Conservation (phyloP, 1,140 invertebrate species). For the Bicyclus anynana region DNA sequence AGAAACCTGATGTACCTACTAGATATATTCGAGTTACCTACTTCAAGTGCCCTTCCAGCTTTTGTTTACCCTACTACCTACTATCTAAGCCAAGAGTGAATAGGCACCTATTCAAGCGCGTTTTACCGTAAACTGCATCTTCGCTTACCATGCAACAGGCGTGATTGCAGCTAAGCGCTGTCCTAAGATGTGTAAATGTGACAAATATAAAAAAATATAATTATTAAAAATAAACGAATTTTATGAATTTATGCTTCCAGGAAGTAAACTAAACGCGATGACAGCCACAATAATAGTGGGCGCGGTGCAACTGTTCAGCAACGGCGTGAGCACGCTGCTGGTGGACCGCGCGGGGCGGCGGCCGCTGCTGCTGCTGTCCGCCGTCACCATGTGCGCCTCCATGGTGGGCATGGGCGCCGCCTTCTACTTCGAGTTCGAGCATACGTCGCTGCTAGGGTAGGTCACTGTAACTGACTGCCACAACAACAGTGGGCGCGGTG, state of each 20-base stretch:
- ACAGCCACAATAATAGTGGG: slow-evolving; percentile 85
- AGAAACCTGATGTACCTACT: no score
- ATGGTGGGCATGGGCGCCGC: slow-evolving; percentile 81
- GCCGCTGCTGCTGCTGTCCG: slow-evolving; percentile 83
- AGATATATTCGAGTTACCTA: no score
- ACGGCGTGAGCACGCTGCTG: slow-evolving; percentile 80
- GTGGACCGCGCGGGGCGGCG: slow-evolving; percentile 84
- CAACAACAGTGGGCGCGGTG: slow-evolving; percentile 74
- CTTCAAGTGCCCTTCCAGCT: no score
- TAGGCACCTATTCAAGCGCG: no score
- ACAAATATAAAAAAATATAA: background rate
- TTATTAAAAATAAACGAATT: no score
- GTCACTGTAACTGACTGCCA: slow-evolving; percentile 8
- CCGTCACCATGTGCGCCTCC: slow-evolving; percentile 80
- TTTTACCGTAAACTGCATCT: no score
- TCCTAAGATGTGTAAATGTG: no score
- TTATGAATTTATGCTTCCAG: no score
- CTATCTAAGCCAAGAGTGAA: no score
- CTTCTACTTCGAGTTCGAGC: slow-evolving; percentile 80
- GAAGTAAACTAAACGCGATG: slow-evolving; percentile 76
- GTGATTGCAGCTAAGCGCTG: no score
- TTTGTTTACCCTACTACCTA: no score
- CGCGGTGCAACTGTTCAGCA: slow-evolving; percentile 83
- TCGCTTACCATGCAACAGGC: no score
- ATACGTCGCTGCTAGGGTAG: slow-evolving; percentile 69